These are phyloP conservation scores for Cricetomys ansorgei DNA, from an alignment of 2,113 vertebrate genomes.

Conservation along the genomic window DNA sequence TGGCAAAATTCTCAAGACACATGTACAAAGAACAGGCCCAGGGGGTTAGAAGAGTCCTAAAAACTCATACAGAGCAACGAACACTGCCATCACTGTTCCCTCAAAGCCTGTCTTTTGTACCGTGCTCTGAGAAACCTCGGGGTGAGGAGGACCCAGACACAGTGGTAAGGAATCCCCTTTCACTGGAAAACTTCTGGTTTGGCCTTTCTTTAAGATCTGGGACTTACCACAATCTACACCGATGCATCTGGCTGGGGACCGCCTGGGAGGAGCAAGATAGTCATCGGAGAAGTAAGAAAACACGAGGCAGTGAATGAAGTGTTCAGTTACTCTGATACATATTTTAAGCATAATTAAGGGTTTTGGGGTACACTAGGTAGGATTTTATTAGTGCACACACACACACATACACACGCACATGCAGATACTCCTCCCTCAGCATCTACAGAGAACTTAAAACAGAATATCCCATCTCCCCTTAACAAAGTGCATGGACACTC, in stretches of 20 bases:
- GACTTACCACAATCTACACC: background rate
- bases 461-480: background rate
- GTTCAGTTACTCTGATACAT: background rate
- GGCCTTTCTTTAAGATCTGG: background rate
- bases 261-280: background rate
- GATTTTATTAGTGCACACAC: background rate
- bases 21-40: background rate
- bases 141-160: background rate
- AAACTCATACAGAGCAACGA: background rate
- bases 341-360: background rate
- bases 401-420: background rate
- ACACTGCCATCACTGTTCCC: background rate
- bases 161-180: background rate
- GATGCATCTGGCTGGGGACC: background rate
- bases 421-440: background rate
- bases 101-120: background rate
- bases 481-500: background rate
- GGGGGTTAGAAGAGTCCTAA: slow-evolving; percentile 15
- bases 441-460: background rate
- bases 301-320: background rate
- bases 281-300: background rate
- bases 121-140: background rate
- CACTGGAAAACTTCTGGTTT: background rate
- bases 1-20: slow-evolving; percentile 15
- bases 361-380: background rate